Evolutionary conservation across 1,140 invertebrate species (phyloP).

Genomic region (Diabrotica undecimpunctata): DNA sequence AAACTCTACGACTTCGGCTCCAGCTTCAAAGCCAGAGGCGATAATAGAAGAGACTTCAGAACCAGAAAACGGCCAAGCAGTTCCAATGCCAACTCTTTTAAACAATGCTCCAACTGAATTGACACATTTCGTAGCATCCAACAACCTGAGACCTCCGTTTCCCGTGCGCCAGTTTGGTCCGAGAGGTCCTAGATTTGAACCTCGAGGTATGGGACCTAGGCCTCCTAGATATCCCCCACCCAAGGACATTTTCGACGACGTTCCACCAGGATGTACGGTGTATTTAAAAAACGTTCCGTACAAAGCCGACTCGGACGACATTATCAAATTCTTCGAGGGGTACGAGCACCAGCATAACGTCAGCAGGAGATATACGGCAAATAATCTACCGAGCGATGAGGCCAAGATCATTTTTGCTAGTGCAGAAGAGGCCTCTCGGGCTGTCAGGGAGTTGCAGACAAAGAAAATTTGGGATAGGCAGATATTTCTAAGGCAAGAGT

Average conservation of each 20-base stretch:
- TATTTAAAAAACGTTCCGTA: conserved; percentile 83
- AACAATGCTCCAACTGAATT: not conserved
- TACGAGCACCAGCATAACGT: conserved; percentile 72
- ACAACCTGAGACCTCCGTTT: conserved; percentile 21
- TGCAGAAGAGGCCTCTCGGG: conserved; percentile 70
- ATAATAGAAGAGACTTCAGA: not conserved
- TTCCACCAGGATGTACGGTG: conserved; percentile 75
- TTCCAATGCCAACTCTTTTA: not conserved
- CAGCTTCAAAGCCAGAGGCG: not conserved
- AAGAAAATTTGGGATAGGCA: conserved; percentile 56
- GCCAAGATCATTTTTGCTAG: conserved; percentile 78
- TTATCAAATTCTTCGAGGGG: conserved; percentile 79
- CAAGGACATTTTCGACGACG: conserved; percentile 39
- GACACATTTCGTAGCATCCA: not conserved
- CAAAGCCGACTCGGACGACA: conserved; percentile 79
- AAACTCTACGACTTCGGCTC: conserved; percentile 19
- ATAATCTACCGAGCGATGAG: conserved; percentile 82
- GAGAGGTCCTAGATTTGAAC: conserved; percentile 36
- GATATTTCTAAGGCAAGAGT: conserved; percentile 51
- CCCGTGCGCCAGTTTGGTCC: conserved; percentile 16
- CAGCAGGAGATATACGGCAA: conserved; percentile 78
- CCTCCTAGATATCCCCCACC: conserved; percentile 9
- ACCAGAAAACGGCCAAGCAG: not conserved
- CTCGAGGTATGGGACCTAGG: conserved; percentile 15
- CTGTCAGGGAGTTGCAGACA: conserved; percentile 58